phyloP scores from a whole-genome alignment of 2,797 vertebrate species.

The Rhadinocentrus ornatus region DNA sequence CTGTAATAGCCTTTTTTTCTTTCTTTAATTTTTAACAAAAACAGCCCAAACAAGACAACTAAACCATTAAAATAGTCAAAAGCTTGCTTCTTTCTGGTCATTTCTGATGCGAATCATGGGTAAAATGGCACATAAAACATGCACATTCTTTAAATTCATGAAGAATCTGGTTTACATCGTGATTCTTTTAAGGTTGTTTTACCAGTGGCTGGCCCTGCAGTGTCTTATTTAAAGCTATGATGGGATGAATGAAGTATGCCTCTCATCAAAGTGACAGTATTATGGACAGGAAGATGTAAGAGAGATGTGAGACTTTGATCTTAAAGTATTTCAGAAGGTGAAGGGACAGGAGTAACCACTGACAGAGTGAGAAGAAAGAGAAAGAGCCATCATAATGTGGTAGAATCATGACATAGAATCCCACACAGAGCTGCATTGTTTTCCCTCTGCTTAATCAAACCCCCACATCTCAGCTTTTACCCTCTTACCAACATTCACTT shows the following conservation, averaged over 20 bases:
- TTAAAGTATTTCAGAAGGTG: constrained; percentile 25
- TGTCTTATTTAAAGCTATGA: constrained; percentile 33
- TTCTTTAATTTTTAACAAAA: too few relatives aligned
- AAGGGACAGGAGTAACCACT: constrained; percentile 31
- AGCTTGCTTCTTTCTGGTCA: neutral
- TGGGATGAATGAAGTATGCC: constrained; percentile 10
- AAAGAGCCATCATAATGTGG: constrained; percentile 33
- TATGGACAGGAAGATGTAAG: constrained; percentile 27
- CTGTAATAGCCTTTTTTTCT: too few relatives aligned
- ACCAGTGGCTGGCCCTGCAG: constrained; percentile 9
- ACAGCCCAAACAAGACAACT: neutral
- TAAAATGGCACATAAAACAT: neutral
- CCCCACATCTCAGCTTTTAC: constrained; percentile 15
- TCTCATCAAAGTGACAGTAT: constrained; percentile 19
- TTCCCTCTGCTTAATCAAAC: constrained; percentile 38
- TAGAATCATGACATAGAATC: constrained; percentile 24
- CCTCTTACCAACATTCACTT: constrained; percentile 3
- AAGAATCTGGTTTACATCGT: neutral
- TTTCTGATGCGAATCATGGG: neutral
- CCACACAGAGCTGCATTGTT: constrained; percentile 39
- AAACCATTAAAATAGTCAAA: neutral
- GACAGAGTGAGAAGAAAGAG: constrained; percentile 38
- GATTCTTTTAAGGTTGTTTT: neutral
- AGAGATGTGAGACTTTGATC: constrained; percentile 44
- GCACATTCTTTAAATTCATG: neutral